Evolutionary conservation across 2,113 vertebrate genomes (phyloP).

Genomic region (Lophius piscatorius): DNA sequence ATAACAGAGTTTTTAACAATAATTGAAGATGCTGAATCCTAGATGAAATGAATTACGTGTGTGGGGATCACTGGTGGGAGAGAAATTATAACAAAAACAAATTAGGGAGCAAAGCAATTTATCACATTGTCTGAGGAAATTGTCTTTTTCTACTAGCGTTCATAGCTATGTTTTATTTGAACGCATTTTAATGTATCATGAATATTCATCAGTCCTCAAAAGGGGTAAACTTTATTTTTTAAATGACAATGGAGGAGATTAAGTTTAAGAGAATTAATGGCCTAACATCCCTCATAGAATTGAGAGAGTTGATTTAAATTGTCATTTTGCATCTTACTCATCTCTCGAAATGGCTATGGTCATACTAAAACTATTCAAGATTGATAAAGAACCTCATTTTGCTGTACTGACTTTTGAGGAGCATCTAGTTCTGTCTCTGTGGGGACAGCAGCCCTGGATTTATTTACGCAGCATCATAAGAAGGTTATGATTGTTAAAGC

Average conservation of each 20-base stretch:
- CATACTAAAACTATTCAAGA: too few relatives aligned
- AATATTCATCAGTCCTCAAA: constrained; percentile 32
- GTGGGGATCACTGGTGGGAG: constrained; percentile 1
- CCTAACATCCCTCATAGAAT: too few relatives aligned
- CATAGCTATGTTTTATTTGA: too few relatives aligned
- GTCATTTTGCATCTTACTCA: too few relatives aligned
- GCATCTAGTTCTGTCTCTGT: too few relatives aligned
- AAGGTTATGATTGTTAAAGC: constrained; percentile 60
- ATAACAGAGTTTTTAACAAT: too few relatives aligned
- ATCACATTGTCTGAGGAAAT: not conserved
- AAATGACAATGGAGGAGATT: not conserved
- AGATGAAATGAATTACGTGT: constrained; percentile 4
- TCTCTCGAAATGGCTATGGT: too few relatives aligned
- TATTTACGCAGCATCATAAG: constrained; percentile 59
- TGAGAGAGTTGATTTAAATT: too few relatives aligned
- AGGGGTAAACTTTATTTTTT: constrained; percentile 2
- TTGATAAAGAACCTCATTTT: too few relatives aligned
- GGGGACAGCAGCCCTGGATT: constrained; percentile 51
- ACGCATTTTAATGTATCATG: constrained; percentile 7
- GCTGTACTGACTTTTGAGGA: too few relatives aligned
- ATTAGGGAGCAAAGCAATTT: constrained; percentile 1
- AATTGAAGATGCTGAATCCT: constrained; percentile 6
- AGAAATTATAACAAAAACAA: constrained; percentile 8
- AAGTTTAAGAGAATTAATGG: too few relatives aligned
- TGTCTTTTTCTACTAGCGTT: not conserved